These are phyloP conservation scores for Nasonia giraulti DNA, from an alignment of 1,140 invertebrate genomes.

Conservation along the genomic window DNA sequence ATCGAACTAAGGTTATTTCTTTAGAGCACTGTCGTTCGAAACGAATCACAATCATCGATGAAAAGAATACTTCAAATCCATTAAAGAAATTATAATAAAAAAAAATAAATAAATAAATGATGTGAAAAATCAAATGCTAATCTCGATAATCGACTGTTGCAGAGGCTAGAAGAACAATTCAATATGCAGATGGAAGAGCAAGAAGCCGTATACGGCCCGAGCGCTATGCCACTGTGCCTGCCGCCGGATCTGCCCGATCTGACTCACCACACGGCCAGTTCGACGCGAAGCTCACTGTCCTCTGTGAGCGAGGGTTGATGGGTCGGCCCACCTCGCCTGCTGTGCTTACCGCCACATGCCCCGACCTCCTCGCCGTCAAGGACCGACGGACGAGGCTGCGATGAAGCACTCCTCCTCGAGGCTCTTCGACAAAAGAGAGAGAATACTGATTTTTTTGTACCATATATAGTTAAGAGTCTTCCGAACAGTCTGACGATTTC, in stretches of 20 bases:
- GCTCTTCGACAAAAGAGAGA: not conserved
- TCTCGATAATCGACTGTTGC: conserved; percentile 59
- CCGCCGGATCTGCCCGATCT: conserved; percentile 79
- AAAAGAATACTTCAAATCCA: not conserved
- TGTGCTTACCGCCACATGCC: conserved; percentile 33
- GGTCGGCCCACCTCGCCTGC: not conserved
- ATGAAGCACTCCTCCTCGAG: conserved; percentile 20
- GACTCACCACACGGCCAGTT: conserved; percentile 75
- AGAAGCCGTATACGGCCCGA: conserved; percentile 83
- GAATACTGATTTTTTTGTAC: not conserved
- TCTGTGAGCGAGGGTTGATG: conserved; percentile 79
- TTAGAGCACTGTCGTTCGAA: not conserved
- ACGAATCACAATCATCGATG: not conserved
- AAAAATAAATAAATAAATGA: not conserved
- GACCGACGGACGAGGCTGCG: not conserved
- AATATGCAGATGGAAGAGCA: conserved; percentile 88
- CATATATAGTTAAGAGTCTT: not conserved
- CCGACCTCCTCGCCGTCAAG: conserved; percentile 5
- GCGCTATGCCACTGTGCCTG: conserved; percentile 75
- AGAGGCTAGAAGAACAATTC: conserved; percentile 92
- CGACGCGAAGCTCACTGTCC: conserved; percentile 82
- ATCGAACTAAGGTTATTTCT: conserved; percentile 34
- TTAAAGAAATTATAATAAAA: not conserved
- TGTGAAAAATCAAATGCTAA: not conserved
- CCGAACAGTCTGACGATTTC: not conserved